Evolutionary conservation across 1,140 invertebrate genomes (phyloP).

Genomic region (Contarinia nasturtii): DNA sequence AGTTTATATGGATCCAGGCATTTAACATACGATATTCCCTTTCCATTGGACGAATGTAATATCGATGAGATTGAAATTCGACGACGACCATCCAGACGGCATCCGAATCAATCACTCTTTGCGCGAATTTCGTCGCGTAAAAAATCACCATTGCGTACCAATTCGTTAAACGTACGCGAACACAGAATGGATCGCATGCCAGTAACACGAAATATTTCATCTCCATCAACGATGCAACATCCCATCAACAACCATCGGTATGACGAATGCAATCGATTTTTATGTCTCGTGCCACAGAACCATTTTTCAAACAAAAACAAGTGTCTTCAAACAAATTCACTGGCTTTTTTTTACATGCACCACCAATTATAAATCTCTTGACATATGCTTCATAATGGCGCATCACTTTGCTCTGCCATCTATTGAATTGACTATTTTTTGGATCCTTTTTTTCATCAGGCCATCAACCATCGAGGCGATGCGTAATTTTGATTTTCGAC

Average conservation of each 20-base stretch:
- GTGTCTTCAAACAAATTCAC: too few relatives aligned
- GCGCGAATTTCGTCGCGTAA: not conserved
- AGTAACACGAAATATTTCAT: constrained; percentile 16
- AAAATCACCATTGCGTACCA: constrained; percentile 3
- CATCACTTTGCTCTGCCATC: not conserved
- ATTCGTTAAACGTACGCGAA: not conserved
- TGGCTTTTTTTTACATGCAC: too few relatives aligned
- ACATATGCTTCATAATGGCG: too few relatives aligned
- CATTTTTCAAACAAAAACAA: too few relatives aligned
- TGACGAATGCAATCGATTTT: not conserved
- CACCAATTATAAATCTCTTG: too few relatives aligned
- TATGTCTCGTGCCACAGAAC: not conserved
- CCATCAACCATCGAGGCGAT: not conserved
- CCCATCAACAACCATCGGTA: not conserved
- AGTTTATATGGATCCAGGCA: constrained; percentile 33
- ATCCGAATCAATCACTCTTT: not conserved
- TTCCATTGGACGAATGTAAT: constrained; percentile 38
- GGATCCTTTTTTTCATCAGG: not conserved
- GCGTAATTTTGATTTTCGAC: constrained; percentile 13
- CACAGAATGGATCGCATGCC: constrained; percentile 8
- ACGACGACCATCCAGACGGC: constrained; percentile 7
- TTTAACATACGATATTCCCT: constrained; percentile 36
- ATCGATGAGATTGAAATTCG: constrained; percentile 18
- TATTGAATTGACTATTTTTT: not conserved
- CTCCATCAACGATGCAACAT: constrained; percentile 5